Evolutionary conservation across 2,888 invertebrate species (phyloP).

Genomic region (Clanis bilineata): DNA sequence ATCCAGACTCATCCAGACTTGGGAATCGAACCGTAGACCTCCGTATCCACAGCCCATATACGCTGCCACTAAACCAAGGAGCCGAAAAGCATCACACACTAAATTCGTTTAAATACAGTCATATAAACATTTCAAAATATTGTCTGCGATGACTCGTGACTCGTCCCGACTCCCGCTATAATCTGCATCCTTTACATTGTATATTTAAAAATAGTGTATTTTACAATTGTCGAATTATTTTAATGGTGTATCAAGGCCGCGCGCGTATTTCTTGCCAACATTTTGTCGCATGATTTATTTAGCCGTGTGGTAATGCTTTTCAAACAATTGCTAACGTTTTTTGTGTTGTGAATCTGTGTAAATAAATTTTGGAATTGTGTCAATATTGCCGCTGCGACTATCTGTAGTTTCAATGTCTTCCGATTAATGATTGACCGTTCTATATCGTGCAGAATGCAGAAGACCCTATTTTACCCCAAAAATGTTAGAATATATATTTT

Average conservation of each 20-base stretch:
- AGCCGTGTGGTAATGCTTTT: conserved; percentile 20
- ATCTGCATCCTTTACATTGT: conserved; percentile 11
- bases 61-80: too few relatives aligned
- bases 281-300: conserved; percentile 48
- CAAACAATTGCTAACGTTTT: conserved; percentile 38
- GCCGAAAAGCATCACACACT: too few relatives aligned
- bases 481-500: too few relatives aligned
- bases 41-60: too few relatives aligned
- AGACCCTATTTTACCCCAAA: too few relatives aligned
- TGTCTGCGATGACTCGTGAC: neutral
- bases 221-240: conserved; percentile 49
- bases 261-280: conserved; percentile 52
- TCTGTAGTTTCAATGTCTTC: neutral
- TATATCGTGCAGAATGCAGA: neutral
- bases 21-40: too few relatives aligned
- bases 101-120: too few relatives aligned
- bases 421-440: neutral
- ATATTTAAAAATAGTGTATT: conserved; percentile 37
- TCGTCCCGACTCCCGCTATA: neutral
- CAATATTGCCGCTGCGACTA: conserved; percentile 23
- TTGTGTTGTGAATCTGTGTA: conserved; percentile 44
- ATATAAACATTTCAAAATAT: neutral
- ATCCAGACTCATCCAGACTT: too few relatives aligned
- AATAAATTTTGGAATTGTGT: conserved; percentile 45
- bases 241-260: conserved; percentile 55